Conservation (phyloP, 2,888 invertebrate genomes). For the Microchrysa polita region DNA sequence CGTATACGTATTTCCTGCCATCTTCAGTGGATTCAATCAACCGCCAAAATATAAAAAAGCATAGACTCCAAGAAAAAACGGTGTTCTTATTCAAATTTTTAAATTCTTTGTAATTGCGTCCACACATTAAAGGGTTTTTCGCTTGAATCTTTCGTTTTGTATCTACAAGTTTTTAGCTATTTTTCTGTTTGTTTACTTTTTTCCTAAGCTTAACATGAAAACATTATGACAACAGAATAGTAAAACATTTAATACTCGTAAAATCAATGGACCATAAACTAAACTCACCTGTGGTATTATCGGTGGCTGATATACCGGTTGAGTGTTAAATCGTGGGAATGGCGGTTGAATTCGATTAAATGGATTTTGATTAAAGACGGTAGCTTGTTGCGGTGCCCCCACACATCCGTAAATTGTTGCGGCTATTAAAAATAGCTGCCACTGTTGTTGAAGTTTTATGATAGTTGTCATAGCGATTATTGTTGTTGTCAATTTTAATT, state of each 20-base stretch:
- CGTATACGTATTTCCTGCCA: no score
- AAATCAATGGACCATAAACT: slow-evolving; percentile 25
- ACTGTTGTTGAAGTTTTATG: not conserved
- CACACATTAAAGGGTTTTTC: no score
- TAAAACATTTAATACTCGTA: no score
- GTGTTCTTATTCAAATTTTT: no score
- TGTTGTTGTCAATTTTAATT: not conserved
- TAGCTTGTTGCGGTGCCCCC: slow-evolving; percentile 42
- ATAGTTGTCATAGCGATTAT: not conserved
- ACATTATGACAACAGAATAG: no score
- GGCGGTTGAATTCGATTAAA: slow-evolving; percentile 54
- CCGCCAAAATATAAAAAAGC: no score
- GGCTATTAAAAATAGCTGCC: slow-evolving; percentile 20
- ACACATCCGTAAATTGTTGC: not conserved
- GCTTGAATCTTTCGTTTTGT: slow-evolving; percentile 50
- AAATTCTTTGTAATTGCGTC: no score
- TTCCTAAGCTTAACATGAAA: no score
- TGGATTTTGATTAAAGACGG: slow-evolving; percentile 48
- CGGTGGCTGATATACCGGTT: slow-evolving; percentile 53
- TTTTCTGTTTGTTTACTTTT: no score
- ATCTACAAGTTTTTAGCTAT: no score
- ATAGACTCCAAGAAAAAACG: no score
- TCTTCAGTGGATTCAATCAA: no score
- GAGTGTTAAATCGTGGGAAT: slow-evolving; percentile 46
- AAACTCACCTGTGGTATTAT: slow-evolving; percentile 54